Base-by-base conservation (phyloP, 92 coral and sea anemone species). In the Metridium senile region DNA sequence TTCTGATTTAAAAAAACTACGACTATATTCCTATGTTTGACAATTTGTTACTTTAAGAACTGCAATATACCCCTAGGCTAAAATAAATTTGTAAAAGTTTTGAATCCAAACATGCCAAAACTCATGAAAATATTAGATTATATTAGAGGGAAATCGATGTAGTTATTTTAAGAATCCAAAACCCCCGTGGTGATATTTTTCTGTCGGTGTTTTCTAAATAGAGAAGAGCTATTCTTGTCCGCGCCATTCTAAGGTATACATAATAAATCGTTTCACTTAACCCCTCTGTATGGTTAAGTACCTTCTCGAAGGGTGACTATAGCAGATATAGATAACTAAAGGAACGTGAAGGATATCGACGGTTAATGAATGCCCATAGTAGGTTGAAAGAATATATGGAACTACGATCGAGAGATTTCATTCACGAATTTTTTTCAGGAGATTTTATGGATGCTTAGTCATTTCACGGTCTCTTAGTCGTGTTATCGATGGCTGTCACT, bases 401-500 rank as follows among this genome's bases (percentile, higher is more conserved):
- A 39, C 13, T 4, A 13, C 6, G 13, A 39, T 39, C 13, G 8
- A 39, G 49, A 39, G 49, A 39, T 4, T 6, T 39, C 13, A 39
- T 39, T 39, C 49, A 13, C 8, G 6, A 4, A 13, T 4, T 6
- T 54, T 54, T 19, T 3, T 19, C 17, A 3, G 59, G 6, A 10
- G 3, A 20, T 54, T 54, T 54, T 19, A 54, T 54, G 59, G 25
- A 9, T 54, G 59, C 23, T 21, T 39, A 39, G 49, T 4, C 8
- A 39, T 39, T 16, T 20, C 31, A 63, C 69, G 69, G 43, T 63
- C 45, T 63, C 43, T 63, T 63, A 30, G 27, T 31, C 28, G 16
- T 28, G 13, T 28, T 63, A 63, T 63, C 39, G 27, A 63, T 63
- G 16, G 31, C 69, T 20, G 69, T 63, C 69, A 28, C 43, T 16